Percentiles rank a stretch among this genome's conserved stretches.
phyloP scores from a whole-genome alignment of 2,797 vertebrate genomes.

The Sebastes melanostomus region DNA sequence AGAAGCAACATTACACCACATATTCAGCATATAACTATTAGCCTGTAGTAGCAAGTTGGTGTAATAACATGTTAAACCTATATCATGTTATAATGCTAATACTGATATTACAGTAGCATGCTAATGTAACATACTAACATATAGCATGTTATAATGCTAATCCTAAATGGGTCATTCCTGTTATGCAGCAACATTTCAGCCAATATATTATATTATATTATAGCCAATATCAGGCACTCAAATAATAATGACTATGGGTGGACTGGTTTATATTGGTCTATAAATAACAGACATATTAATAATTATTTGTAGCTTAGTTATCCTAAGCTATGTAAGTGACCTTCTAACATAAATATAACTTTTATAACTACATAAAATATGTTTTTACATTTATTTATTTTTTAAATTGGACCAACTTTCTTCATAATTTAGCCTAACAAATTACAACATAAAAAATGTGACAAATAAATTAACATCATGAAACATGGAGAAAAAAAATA shows the following conservation, averaged over 20 bases:
- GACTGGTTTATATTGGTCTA: too few relatives aligned
- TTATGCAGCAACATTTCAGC: background rate
- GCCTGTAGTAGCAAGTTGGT: too few relatives aligned
- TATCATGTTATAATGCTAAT: background rate
- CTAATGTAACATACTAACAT: background rate
- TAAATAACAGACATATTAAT: too few relatives aligned
- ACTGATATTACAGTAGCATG: background rate
- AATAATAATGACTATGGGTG: too few relatives aligned
- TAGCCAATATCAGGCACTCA: too few relatives aligned
- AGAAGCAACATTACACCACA: too few relatives aligned
- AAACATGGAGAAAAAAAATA: background rate
- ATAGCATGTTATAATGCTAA: background rate
- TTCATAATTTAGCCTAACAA: too few relatives aligned
- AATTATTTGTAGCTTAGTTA: background rate
- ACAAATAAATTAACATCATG: background rate
- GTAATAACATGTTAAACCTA: too few relatives aligned
- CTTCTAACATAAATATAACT: background rate
- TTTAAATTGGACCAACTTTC: background rate
- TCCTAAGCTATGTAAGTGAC: background rate
- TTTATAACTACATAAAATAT: background rate
- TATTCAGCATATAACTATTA: background rate
- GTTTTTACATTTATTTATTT: background rate
- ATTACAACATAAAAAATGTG: background rate
- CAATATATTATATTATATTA: too few relatives aligned
- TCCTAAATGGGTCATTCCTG: background rate